Percentiles rank a stretch among this genome's conserved stretches.
Conservation (phyloP, 2,797 vertebrate species). For the Myotis findleyi region DNA sequence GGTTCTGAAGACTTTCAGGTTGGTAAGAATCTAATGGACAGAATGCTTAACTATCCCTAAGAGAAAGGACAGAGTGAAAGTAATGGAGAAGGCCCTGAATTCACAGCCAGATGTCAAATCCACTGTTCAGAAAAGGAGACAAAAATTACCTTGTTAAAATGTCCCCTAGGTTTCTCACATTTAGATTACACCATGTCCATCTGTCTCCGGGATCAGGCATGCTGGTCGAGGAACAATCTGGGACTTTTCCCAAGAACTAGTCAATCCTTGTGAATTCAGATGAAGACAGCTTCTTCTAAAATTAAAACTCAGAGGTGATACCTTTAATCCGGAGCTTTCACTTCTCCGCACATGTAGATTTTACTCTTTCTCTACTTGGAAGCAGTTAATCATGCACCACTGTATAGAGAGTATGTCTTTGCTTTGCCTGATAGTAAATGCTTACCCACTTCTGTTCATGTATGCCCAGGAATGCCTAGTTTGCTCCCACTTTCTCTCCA, state of each 20-base stretch:
- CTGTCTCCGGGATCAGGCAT: constrained; percentile 11
- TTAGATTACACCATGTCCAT: constrained; percentile 36
- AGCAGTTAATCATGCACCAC: not conserved
- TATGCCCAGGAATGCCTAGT: not conserved
- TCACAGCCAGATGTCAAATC: not conserved
- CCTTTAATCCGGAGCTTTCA: not conserved
- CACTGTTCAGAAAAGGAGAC: not conserved
- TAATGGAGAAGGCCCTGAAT: not conserved
- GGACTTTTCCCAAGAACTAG: constrained; percentile 63
- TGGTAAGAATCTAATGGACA: not conserved
- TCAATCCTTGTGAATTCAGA: constrained; percentile 51
- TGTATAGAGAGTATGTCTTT: not conserved
- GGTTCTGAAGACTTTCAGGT: not conserved
- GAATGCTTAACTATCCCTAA: not conserved
- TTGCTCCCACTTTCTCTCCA: not conserved
- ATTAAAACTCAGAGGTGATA: constrained; percentile 26
- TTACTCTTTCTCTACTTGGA: not conserved
- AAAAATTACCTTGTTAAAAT: constrained; percentile 36
- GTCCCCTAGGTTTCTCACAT: not conserved
- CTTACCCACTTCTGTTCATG: not conserved
- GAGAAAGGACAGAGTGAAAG: not conserved
- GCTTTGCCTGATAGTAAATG: not conserved
- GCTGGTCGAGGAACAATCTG: not conserved
- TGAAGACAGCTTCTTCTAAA: constrained; percentile 15
- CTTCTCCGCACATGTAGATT: not conserved